Percentiles rank a stretch among this genome's conserved stretches.
These are phyloP conservation scores for Ctena decussata DNA, from an alignment of 2,888 invertebrate species.

Conservation along the genomic window DNA sequence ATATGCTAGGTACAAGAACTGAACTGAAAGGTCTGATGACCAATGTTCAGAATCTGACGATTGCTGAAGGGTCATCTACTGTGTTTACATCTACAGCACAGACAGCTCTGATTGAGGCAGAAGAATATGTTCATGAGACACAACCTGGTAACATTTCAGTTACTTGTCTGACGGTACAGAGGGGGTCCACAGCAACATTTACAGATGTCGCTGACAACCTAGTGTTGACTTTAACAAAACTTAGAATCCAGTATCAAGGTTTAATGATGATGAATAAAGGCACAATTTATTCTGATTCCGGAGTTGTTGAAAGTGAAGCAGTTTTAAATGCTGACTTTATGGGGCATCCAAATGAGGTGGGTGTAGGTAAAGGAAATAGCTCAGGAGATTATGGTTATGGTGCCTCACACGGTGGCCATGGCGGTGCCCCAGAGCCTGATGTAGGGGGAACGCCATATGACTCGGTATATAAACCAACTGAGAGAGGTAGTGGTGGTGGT, in stretches of 20 bases:
- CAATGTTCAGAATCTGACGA: conserved; percentile 77
- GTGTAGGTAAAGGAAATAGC: conserved; percentile 67
- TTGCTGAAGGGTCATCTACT: conserved; percentile 75
- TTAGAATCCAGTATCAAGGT: conserved; percentile 75
- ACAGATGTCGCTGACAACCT: conserved; percentile 65
- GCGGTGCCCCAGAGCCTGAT: conserved; percentile 71
- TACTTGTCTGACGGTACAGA: conserved; percentile 73
- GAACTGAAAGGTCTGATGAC: conserved; percentile 73
- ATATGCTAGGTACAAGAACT: conserved; percentile 76
- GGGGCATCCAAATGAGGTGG: conserved; percentile 63
- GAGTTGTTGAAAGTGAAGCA: conserved; percentile 74
- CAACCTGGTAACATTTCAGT: conserved; percentile 73
- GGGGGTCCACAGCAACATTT: conserved; percentile 70
- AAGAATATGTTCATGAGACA: conserved; percentile 68
- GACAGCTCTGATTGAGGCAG: conserved; percentile 76
- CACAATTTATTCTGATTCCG: conserved; percentile 69
- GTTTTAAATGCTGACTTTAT: conserved; percentile 67
- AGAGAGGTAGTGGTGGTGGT: conserved; percentile 77
- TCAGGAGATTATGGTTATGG: conserved; percentile 66
- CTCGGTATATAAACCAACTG: conserved; percentile 72
- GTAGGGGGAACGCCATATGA: conserved; percentile 75
- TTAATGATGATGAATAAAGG: conserved; percentile 72
- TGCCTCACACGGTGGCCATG: conserved; percentile 80
- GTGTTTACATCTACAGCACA: conserved; percentile 73
- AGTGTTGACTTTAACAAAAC: conserved; percentile 64